phyloP scores from a whole-genome alignment of 2,888 invertebrate species.

The Baccha elongata region DNA sequence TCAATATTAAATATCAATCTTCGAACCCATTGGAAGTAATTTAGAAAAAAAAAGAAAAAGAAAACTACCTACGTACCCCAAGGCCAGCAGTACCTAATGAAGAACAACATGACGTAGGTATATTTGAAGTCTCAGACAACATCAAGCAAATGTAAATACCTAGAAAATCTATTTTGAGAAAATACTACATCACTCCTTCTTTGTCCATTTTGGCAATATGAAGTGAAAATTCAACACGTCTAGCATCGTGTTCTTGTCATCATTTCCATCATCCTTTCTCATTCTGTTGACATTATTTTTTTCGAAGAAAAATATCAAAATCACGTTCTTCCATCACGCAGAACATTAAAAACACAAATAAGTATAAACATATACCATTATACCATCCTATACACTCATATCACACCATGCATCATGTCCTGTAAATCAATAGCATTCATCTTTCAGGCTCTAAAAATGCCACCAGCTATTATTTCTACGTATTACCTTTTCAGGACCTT shows the following conservation, averaged over 20 bases:
- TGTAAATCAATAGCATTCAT: slow-evolving; percentile 57
- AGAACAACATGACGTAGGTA: too few species aligned
- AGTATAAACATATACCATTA: neutral
- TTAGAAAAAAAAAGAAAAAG: too few species aligned
- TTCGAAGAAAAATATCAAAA: slow-evolving; percentile 19
- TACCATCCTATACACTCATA: neutral
- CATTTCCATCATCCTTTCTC: neutral
- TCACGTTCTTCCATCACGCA: slow-evolving; percentile 14
- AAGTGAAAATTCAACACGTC: neutral
- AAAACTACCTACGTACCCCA: neutral
- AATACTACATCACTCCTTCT: slow-evolving; percentile 4
- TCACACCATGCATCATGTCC: slow-evolving; percentile 1
- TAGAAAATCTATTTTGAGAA: slow-evolving; percentile 6
- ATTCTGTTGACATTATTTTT: neutral
- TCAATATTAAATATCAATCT: too few species aligned
- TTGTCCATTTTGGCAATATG: neutral
- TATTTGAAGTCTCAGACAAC: neutral
- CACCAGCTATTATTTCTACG: slow-evolving; percentile 58
- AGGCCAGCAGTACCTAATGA: too few species aligned
- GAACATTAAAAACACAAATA: neutral
- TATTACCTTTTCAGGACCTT: slow-evolving; percentile 32
- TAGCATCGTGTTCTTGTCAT: neutral
- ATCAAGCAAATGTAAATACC: neutral
- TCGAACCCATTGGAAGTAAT: too few species aligned
- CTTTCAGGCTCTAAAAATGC: slow-evolving; percentile 54